Base-by-base conservation (phyloP, 1,140 invertebrate species). In the Chrysomallon squamiferum region DNA sequence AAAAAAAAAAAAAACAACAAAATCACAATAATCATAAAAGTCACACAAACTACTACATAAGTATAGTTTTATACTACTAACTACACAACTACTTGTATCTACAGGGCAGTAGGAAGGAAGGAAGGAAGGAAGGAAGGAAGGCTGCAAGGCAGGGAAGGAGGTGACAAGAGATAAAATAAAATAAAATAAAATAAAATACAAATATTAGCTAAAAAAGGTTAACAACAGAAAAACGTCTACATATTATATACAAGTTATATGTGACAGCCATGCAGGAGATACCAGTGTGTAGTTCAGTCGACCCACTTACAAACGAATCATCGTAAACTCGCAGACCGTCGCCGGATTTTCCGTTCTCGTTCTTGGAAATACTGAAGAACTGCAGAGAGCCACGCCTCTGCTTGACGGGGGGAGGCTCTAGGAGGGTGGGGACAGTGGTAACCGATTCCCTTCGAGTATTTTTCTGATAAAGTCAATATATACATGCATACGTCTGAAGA, bases 231-330 rank as follows among this genome's bases (percentile, higher is more conserved):
- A n/a, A n/a, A n/a, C n/a, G n/a, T n/a, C n/a, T n/a, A n/a, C n/a
- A n/a, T n/a, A 15, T 38, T 38, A 38, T 15, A 38, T 38, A 15
- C 15, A 38, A 38, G 5, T 7, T 38, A 38, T 38, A 38, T 38
- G 35, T 15, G 15, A 38, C 15, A 38, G 15, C 35, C 35, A 38
- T 38, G 35, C 35, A 38, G 35, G 35, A 38, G 35, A 38, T 38
- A 38, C 35, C 35, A 5, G 15, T 38, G 15, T 38, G 15, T 38
- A 38, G 5, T 5, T 38, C 35, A 38, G 15, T 38, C 15, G 35
- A 15, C 22, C 49, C 3, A 72, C 70, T 72, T 72, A 72, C 70
- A 66, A 72, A 72, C 33, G 58, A 60, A 54, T 72, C 70, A 29
- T 72, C 70, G 35, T 47, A 59, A 30, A 61, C 49, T 62, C 64